Conservation (phyloP, 2,888 invertebrate genomes). For the Lottia scabra region DNA sequence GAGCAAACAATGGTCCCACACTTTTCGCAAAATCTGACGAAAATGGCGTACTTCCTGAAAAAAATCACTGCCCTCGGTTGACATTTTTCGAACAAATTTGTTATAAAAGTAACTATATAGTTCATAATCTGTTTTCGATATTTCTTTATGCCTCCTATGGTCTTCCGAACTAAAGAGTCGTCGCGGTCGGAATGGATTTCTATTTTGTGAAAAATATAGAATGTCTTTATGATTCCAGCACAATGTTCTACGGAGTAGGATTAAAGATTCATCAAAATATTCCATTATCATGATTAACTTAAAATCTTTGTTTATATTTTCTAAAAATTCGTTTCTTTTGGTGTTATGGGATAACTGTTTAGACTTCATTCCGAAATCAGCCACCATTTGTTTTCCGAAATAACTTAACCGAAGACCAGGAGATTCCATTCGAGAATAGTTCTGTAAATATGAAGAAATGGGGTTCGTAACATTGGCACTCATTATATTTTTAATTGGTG, state of each 20-base stretch:
- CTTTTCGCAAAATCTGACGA: slow-evolving; percentile 5
- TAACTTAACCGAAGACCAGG: slow-evolving; percentile 13
- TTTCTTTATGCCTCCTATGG: slow-evolving; percentile 17
- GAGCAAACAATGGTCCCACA: slow-evolving; percentile 17
- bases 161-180: slow-evolving; percentile 23
- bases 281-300: slow-evolving; percentile 49
- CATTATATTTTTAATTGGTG: neutral
- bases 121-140: slow-evolving; percentile 23
- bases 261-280: slow-evolving; percentile 45
- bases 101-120: slow-evolving; percentile 23
- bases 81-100: slow-evolving; percentile 15
- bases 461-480: slow-evolving; percentile 20
- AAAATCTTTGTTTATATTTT: slow-evolving; percentile 38
- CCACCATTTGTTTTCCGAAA: slow-evolving; percentile 31
- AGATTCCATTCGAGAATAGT: slow-evolving; percentile 12
- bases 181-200: slow-evolving; percentile 23
- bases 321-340: slow-evolving; percentile 23
- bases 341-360: slow-evolving; percentile 8
- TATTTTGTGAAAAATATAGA: slow-evolving; percentile 38
- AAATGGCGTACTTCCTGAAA: slow-evolving; percentile 24
- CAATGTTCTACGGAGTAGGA: slow-evolving; percentile 41
- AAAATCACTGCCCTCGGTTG: slow-evolving; percentile 15
- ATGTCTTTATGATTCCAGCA: slow-evolving; percentile 50
- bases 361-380: slow-evolving; percentile 28
- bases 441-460: slow-evolving; percentile 22